These are phyloP conservation scores for Gallinago undulata DNA, from an alignment of 2,113 vertebrate species.

Conservation along the genomic window DNA sequence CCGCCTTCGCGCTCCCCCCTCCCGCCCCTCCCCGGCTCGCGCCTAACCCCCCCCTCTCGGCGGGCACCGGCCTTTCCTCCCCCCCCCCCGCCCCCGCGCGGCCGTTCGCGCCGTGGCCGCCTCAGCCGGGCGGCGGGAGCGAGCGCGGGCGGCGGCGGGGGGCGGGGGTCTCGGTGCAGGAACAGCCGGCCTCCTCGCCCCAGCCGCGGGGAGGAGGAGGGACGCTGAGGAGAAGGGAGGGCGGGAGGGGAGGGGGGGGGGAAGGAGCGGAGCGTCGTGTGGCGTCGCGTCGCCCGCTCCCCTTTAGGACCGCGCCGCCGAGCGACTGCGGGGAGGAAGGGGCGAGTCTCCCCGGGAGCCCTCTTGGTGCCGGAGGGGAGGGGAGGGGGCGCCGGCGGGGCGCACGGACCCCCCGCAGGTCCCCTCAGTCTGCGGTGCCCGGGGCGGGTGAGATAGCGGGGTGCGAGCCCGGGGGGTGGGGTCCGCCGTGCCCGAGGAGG, in stretches of 20 bases:
- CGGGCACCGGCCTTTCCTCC: neutral
- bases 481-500: neutral
- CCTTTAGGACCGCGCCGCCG: neutral
- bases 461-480: neutral
- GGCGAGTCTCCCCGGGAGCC: neutral
- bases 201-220: neutral
- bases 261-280: neutral
- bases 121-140: neutral
- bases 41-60: neutral
- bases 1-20: neutral
- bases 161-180: neutral
- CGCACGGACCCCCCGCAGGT: neutral
- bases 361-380: neutral
- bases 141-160: neutral
- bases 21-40: too few relatives aligned
- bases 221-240: neutral
- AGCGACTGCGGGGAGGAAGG: neutral
- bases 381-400: neutral
- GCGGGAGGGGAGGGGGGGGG: too few relatives aligned
- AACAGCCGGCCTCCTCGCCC: neutral
- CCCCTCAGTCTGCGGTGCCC: neutral
- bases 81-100: neutral
- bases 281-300: neutral
- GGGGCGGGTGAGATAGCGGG: neutral
- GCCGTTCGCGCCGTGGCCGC: neutral